Conservation (phyloP, 2,113 vertebrate genomes). For the Hippopotamus amphibius region DNA sequence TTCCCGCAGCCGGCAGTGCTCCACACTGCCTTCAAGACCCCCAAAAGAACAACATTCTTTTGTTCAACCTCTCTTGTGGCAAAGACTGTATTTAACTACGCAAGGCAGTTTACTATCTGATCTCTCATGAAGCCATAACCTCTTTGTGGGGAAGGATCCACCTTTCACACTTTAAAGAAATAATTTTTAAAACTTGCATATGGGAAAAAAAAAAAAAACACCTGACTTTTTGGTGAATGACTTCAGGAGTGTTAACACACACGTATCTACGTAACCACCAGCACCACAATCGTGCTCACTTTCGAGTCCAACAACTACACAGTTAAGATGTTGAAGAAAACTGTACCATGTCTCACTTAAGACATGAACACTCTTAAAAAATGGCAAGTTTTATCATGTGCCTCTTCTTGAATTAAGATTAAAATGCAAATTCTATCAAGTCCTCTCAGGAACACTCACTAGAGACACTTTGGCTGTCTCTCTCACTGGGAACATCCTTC, state of each 20-base stretch:
- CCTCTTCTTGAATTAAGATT: constrained; percentile 10
- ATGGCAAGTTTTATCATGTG: background rate
- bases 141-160: background rate
- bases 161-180: background rate
- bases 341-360: background rate
- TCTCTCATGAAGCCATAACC: background rate
- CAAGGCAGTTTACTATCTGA: background rate
- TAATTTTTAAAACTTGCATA: background rate
- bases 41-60: too few relatives aligned
- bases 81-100: too few relatives aligned
- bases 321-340: background rate
- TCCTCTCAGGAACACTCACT: constrained; percentile 5
- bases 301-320: fast-evolving
- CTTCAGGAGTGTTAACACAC: background rate
- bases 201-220: background rate
- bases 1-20: background rate
- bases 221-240: background rate
- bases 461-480: background rate
- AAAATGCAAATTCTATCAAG: background rate
- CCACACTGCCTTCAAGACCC: background rate
- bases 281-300: background rate
- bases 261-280: background rate
- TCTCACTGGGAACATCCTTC: background rate
- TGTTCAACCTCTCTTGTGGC: background rate
- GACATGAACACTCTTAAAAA: background rate